Evolutionary conservation across 2,797 vertebrate species (phyloP), one percentile per base, ranked within the genome.

Genomic region (Schizothorax lantsangensis): DNA sequence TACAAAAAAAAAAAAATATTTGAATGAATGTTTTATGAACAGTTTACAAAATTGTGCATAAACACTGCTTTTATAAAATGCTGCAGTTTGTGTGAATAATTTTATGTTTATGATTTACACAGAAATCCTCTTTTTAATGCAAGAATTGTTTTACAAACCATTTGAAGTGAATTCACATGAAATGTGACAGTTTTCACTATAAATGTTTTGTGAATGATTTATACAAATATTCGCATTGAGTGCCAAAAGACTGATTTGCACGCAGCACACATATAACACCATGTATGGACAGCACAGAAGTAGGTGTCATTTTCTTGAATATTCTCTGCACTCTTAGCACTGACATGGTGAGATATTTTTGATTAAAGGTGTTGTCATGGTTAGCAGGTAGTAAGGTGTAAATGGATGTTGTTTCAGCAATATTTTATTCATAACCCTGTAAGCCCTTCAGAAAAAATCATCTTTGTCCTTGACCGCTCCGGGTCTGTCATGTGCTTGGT

Each of bases 341-440:
- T 49, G 40, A 81, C 33, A 45, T 45, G 83, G 26, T 84, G 83
- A 77, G 43, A 66, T 38, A 68, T 77, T 84, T 47, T 47, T 73
- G 5, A 78, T 78, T 59, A 77, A 84, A 86, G 10, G 33, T 72
- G 66, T 40, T 6, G 17, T 72, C 12, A 52, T 57, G 54, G 43
- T 79, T 79, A 64, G 52, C 87, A 81, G 66, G 14, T 69, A 62
- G 74, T 75, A 74, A 45, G 68, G 54, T 75, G 75, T 69, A 69
- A 86, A 84, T 75, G 23, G 81, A 49, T 75, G 57, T 54, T 83
- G 57, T 86, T 81, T 86, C 47, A 54, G 82, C 43, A 47, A 54
- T 84, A 83, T 84, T 78, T 71, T 87, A 78, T 87, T 87, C 68
- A 49, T 83, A 74, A 72, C 68, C 57, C 47, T 73, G 38, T 30